These are phyloP conservation scores for Belgica antarctica DNA, from an alignment of 2,888 invertebrate species.

Conservation along the genomic window DNA sequence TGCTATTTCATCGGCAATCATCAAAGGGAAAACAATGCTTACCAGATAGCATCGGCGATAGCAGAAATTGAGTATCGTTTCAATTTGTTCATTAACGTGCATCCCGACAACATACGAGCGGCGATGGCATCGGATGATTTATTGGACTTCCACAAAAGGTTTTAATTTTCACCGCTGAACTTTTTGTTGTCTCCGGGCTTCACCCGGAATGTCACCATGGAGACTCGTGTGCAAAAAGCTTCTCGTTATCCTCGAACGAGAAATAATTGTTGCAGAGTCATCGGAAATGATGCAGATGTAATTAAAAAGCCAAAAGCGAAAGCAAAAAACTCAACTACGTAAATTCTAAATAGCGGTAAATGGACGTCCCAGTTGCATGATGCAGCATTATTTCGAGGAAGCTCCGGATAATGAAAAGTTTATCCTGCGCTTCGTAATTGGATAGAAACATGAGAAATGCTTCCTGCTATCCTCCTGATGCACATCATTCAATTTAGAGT, in stretches of 20 bases:
- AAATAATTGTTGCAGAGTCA: slow-evolving; percentile 39
- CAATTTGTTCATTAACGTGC: slow-evolving; percentile 27
- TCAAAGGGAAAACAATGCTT: not conserved
- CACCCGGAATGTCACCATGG: not conserved
- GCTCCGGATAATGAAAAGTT: slow-evolving; percentile 10
- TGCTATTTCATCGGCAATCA: not conserved
- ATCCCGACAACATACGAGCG: no score
- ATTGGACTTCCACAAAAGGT: not conserved
- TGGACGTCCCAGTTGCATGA: slow-evolving; percentile 5
- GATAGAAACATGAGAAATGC: slow-evolving; percentile 34
- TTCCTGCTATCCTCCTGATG: slow-evolving; percentile 41
- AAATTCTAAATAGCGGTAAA: slow-evolving; percentile 12
- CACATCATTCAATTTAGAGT: slow-evolving; percentile 30
- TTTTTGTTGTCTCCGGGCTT: not conserved
- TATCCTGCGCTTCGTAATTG: slow-evolving; percentile 25
- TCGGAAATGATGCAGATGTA: slow-evolving; percentile 31
- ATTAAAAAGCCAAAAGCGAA: slow-evolving; percentile 31
- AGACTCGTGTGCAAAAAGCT: not conserved
- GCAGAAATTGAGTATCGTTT: slow-evolving; percentile 18
- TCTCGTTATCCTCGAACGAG: not conserved
- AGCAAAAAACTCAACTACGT: no score
- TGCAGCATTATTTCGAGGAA: not conserved
- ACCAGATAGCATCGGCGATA: slow-evolving; percentile 1
- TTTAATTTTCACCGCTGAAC: slow-evolving; percentile 15
- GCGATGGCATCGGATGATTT: slow-evolving; percentile 6